Evolutionary conservation across 2,113 vertebrate species (phyloP), one percentile per base, ranked within the genome.

Genomic region (Ceyx margarethae): DNA sequence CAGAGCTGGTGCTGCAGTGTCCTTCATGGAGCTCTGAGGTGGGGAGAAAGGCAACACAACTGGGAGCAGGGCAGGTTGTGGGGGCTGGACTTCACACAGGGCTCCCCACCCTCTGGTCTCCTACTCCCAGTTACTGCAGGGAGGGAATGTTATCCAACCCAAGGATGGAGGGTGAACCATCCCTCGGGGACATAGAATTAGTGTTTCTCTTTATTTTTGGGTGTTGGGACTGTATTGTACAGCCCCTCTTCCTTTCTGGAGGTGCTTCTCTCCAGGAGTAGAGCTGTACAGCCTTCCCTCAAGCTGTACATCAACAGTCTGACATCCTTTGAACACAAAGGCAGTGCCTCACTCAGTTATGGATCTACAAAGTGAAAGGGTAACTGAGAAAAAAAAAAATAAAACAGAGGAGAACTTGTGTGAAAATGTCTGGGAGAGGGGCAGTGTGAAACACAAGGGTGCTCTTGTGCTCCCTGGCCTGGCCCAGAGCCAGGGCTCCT

Each of bases 11-110:
- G 26, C 45, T 33, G 31, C 14, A 2, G 0, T 3, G 15, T 13
- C 18, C 43, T 42, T 5, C 0, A 0, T 26, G n/a, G 5, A 60
- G 29, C 3, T 21, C 72, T 45, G 54, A 48, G 35, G 13, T 37
- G 21, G 13, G 16, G 35, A 64, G 48, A 68, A 71, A 54, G 11
- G 54, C 16, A 56, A 19, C 16, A 15, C 37, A 2, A 2, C 23
- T 26, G 17, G 22, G 8, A 58, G 11, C 6, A 15, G 40, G 25
- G 6, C 42, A 64, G 69, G 14, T 9, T 2, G 0, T 42, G 22
- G 20, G 26, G 50, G 10, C 10, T 48, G 29, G 29, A 31, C 17
- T 6, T 65, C 33, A 22, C 1, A 3, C 31, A 10, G 3, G 18
- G 11, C 10, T 62, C 6, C 25, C 8, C 16, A 25, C 9, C 1